Evolutionary conservation across 2,113 vertebrate genomes (phyloP).

Genomic region (Carlito syrichta): DNA sequence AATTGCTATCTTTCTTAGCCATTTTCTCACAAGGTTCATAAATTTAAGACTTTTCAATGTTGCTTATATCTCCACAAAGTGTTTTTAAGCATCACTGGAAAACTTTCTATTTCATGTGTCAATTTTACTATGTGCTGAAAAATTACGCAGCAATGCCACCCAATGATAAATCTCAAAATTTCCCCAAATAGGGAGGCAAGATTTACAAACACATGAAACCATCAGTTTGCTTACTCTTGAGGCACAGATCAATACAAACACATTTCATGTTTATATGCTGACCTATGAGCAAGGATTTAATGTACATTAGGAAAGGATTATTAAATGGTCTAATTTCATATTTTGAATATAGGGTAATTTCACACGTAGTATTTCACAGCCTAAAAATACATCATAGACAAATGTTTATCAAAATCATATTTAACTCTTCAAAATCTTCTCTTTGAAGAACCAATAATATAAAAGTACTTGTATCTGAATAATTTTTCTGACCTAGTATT

Average conservation of each 20-base stretch:
- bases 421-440: background rate
- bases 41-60: background rate
- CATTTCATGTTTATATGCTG: background rate
- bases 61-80: background rate
- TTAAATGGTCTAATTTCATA: background rate
- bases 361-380: background rate
- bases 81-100: constrained; percentile 13
- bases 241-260: background rate
- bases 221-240: background rate
- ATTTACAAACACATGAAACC: background rate
- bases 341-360: background rate
- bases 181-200: background rate
- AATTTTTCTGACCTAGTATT: background rate
- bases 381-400: background rate
- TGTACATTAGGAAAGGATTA: constrained; percentile 1
- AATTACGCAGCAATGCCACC: constrained; percentile 37
- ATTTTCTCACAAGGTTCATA: background rate
- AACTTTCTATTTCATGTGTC: background rate
- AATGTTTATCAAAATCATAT: constrained; percentile 21
- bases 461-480: background rate
- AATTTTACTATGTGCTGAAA: constrained; percentile 35
- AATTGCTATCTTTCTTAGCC: background rate
- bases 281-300: constrained; percentile 16
- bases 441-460: background rate
- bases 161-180: constrained; percentile 46